Conservation (phyloP, 2,113 vertebrate genomes). For the Alethe castanea region DNA sequence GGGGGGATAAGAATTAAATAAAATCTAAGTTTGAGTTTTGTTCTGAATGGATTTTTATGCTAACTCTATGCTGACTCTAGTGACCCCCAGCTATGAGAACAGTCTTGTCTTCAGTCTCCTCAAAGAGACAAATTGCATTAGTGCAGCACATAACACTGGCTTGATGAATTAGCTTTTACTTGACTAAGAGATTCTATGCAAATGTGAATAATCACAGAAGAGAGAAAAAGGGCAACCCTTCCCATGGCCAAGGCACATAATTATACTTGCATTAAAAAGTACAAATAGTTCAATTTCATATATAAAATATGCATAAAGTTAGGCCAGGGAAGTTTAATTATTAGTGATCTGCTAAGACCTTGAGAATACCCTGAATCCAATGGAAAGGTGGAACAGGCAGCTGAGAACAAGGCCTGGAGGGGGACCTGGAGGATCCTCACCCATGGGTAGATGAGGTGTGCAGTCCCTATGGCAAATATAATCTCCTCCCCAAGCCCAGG, state of each 20-base stretch:
- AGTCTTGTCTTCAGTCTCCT: not conserved
- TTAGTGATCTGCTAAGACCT: not conserved
- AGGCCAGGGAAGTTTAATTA: not conserved
- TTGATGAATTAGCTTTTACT: not conserved
- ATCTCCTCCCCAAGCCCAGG: not conserved
- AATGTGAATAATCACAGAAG: not conserved
- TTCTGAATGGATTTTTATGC: not conserved
- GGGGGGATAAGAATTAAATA: not conserved
- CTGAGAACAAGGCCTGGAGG: not conserved
- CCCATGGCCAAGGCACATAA: not conserved
- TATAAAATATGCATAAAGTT: not conserved
- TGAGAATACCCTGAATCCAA: not conserved
- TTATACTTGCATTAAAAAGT: not conserved
- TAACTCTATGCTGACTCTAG: not conserved
- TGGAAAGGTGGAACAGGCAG: not conserved
- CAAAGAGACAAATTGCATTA: not conserved
- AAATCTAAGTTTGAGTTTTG: not conserved
- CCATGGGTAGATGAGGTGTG: accelerated
- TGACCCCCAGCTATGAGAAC: not conserved
- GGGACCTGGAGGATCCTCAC: not conserved
- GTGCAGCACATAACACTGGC: not conserved
- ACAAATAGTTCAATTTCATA: not conserved
- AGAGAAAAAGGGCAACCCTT: not conserved
- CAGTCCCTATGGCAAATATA: accelerated
- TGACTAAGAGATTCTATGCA: not conserved